Percentiles rank a stretch among this genome's conserved stretches.
Evolutionary conservation across 2,113 vertebrate genomes (phyloP).

Genomic region (Microtus ochrogaster): DNA sequence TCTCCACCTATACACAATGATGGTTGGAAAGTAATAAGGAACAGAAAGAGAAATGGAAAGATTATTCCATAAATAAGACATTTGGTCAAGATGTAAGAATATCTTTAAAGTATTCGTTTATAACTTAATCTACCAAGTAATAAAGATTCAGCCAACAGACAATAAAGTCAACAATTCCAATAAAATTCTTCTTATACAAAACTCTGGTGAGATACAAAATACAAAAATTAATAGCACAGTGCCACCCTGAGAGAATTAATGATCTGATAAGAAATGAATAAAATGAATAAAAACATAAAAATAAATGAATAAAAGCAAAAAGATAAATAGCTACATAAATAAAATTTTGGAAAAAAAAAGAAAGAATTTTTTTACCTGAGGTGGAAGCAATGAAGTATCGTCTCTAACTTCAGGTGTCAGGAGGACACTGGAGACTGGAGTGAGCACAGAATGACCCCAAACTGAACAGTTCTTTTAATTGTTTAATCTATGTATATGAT

Average conservation of each 20-base stretch:
- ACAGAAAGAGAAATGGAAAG: background rate
- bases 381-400: background rate
- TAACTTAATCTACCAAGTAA: constrained; percentile 18
- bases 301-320: background rate
- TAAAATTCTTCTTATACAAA: background rate
- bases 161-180: background rate
- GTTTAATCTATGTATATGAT: background rate
- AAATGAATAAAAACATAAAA: background rate
- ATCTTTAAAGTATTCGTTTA: background rate
- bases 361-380: background rate
- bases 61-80: background rate
- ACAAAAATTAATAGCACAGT: background rate
- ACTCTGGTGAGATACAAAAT: background rate
- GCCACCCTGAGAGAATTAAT: background rate
- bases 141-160: background rate
- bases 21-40: background rate
- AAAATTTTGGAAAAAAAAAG: background rate
- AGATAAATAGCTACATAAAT: background rate
- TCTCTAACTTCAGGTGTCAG: constrained; percentile 24
- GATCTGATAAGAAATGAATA: background rate
- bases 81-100: background rate
- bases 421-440: background rate
- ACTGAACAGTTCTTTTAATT: background rate
- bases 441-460: background rate
- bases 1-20: background rate